phyloP scores from a whole-genome alignment of 2,113 vertebrate species.

The Saimiri boliviensis region DNA sequence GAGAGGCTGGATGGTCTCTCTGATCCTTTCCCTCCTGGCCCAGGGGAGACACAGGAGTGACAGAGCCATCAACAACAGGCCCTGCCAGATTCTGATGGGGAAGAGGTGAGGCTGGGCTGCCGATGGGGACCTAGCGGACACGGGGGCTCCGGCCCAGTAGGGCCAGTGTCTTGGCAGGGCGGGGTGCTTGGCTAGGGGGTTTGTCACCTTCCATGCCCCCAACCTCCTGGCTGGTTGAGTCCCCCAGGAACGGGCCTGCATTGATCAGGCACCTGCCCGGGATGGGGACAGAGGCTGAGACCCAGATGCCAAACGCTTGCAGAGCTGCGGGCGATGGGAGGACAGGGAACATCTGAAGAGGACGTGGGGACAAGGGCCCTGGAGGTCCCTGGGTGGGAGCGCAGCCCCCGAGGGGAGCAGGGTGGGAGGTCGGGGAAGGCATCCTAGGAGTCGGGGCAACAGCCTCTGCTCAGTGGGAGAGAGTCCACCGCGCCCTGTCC shows the following conservation, averaged over 20 bases:
- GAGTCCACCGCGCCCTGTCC: background rate
- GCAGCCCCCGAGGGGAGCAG: background rate
- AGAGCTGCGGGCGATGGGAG: background rate
- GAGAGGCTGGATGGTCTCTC: background rate
- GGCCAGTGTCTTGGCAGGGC: accelerated
- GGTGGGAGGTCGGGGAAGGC: background rate
- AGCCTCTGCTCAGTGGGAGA: background rate
- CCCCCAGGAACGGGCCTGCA: background rate
- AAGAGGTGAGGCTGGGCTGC: constrained; percentile 86
- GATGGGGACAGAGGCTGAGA: background rate
- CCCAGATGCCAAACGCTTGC: accelerated
- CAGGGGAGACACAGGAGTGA: constrained; percentile 92
- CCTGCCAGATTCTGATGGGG: constrained; percentile 90
- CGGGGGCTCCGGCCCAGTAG: background rate
- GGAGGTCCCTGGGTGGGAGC: background rate
- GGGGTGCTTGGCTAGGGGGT: too few relatives aligned
- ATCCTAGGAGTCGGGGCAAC: background rate
- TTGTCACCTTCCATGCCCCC: background rate
- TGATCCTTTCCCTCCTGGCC: background rate
- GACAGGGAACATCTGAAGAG: background rate
- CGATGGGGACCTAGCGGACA: background rate
- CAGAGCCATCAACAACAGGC: constrained; percentile 88
- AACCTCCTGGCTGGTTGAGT: background rate
- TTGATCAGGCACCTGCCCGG: background rate
- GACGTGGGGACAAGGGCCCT: accelerated